Base-by-base conservation (phyloP, 1,140 invertebrate species). In the Pectinophora gossypiella region DNA sequence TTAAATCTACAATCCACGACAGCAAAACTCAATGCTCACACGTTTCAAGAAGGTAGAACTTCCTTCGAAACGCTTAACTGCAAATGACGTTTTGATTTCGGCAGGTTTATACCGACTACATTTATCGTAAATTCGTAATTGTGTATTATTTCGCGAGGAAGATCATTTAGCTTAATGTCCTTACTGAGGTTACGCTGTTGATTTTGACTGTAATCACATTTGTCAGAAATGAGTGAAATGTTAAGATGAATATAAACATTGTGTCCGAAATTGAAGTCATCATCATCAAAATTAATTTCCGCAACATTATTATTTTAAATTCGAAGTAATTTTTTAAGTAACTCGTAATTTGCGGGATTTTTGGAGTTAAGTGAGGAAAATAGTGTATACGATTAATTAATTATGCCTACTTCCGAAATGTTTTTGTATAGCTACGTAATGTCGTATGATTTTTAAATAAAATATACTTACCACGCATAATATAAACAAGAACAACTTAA, bases 41-140 rank as follows among this genome's bases (percentile, higher is more conserved):
- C 12, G 18, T 2, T 23, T 0, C 0, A 13, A 44, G 62, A 63
- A 48, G 54, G 58, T 23, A 32, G 3, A 10, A 27, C 48, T 19
- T 55, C 7, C 10, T 46, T 42, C 48, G 12, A 32, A 2, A 32
- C 27, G 27, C 9, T 32, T 32, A 12, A 32, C 2, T n/a, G n/a
- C n/a, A n/a, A n/a, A n/a, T 12, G 27, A 32, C 6, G 27, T 32
- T 32, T 32, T 32, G 6, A 32, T n/a, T 32, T 12, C 27, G n/a
- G n/a, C 27, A n/a, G 36, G n/a, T n/a, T 56, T 54, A 64, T 61
- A 58, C 65, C 65, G 69, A 78, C 77, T 66, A 60, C 68, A 74
- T 75, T 84, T 76, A 76, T 80, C 66, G 68, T 75, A 80, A 75
- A 72, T 64, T 72, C 74, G 62, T 81, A 84, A 84, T 79, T 84